Evolutionary conservation across 2,888 invertebrate genomes (phyloP), one percentile per base, ranked within the genome.

Genomic region (Athetis lepigone): DNA sequence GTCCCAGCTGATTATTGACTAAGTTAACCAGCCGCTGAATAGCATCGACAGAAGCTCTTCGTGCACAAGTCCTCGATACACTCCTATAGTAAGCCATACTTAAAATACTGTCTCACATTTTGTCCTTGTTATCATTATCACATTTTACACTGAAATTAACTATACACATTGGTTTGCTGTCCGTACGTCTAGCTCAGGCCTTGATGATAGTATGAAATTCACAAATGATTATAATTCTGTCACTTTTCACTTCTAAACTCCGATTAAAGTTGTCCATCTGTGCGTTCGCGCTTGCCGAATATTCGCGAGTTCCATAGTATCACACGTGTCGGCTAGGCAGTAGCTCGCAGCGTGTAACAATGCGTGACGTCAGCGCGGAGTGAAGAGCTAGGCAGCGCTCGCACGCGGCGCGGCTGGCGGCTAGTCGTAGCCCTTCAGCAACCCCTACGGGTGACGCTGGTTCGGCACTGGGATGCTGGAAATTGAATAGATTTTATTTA

Each of bases 381-480:
- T 29, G 74, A 59, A 68, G 74, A 54, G 68, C 75, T 70, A 74
- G 70, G 69, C 55, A 51, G 70, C 61, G 47, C 51, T 45, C 39
- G 74, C 68, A 40, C 1, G 7, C 25, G 25, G 62, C 29, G 62
- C 45, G 51, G 47, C 56, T 9, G 65, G 59, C 69, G 80, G 83
- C 84, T 86, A 83, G 66, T 84, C 83, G 73, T 76, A 85, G 83
- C 84, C 86, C 80, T 65, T 51, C 60, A 80, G 67, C 74, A 81
- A 77, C 39, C 79, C 85, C 86, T 92, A 93, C 65, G 92, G 89
- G 66, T 93, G 93, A 63, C 93, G 89, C 78, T 92, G 94, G 85
- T 86, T 93, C 61, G 94, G 93, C 58, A 93, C 92, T 8, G 93
- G 91, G 64, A 93, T 92, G 64, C 94, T 93, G 84, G 80, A 47